These are phyloP conservation scores for Drosophila anomelani DNA, from an alignment of 2,888 invertebrate genomes.

Conservation along the genomic window DNA sequence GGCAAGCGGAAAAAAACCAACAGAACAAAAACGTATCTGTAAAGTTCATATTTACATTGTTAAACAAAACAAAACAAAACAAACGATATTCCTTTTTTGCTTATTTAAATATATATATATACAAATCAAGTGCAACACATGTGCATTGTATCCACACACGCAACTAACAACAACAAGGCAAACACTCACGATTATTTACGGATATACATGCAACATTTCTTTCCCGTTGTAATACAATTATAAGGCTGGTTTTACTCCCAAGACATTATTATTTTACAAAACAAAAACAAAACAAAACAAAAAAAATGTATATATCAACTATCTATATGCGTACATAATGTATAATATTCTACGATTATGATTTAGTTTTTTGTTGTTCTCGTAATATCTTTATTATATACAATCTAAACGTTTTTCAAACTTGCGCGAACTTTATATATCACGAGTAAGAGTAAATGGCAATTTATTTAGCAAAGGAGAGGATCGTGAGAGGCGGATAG, in stretches of 20 bases:
- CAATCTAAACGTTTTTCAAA: constrained; percentile 26
- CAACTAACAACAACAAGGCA: constrained; percentile 29
- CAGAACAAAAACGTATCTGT: constrained; percentile 54
- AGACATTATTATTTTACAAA: constrained; percentile 83
- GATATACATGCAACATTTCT: constrained; percentile 69
- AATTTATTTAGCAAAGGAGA: constrained; percentile 27
- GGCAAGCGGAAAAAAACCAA: constrained; percentile 17
- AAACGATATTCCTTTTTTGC: constrained; percentile 80
- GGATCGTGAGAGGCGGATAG: constrained; percentile 41
- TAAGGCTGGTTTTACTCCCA: constrained; percentile 85
- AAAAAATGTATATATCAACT: constrained; percentile 23
- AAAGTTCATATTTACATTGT: constrained; percentile 64
- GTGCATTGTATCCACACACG: constrained; percentile 43
- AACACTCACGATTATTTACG: constrained; percentile 41
- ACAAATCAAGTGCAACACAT: constrained; percentile 37
- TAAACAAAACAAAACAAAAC: constrained; percentile 41
- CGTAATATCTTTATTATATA: constrained; percentile 35
- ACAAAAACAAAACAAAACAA: constrained; percentile 26
- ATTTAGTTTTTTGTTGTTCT: constrained; percentile 52
- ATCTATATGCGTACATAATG: constrained; percentile 28
- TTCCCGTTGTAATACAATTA: constrained; percentile 81
- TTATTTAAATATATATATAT: constrained; percentile 73
- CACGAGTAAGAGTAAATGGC: constrained; percentile 28
- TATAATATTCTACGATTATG: constrained; percentile 32
- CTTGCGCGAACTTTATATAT: constrained; percentile 27